Percentiles rank a stretch among this genome's conserved stretches.
Evolutionary conservation across 2,888 invertebrate genomes (phyloP).

Genomic region (Podabrus alpinus): DNA sequence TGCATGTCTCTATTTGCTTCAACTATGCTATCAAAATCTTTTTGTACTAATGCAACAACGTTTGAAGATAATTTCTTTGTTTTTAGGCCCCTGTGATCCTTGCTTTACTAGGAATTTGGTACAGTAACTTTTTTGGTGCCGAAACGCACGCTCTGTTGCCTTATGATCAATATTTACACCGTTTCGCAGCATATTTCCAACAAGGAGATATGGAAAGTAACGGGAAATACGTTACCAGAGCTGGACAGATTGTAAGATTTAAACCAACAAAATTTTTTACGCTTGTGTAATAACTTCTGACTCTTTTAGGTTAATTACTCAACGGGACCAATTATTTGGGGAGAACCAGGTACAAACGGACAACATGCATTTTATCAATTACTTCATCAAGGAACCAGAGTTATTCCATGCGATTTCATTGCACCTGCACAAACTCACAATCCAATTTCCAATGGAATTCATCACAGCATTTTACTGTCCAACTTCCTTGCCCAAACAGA

Average conservation of each 20-base stretch:
- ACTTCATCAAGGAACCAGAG: slow-evolving; percentile 86
- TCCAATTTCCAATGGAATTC: slow-evolving; percentile 75
- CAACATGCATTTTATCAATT: slow-evolving; percentile 99
- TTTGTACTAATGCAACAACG: not conserved
- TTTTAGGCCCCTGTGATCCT: slow-evolving; percentile 88
- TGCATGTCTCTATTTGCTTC: too few relatives aligned
- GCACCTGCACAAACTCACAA: slow-evolving; percentile 93
- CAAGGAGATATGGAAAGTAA: slow-evolving; percentile 99
- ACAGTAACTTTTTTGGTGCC: slow-evolving; percentile 90
- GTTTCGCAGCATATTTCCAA: slow-evolving; percentile 99
- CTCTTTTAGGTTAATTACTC: slow-evolving; percentile 57
- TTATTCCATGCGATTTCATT: slow-evolving; percentile 97
- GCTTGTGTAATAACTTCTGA: not conserved
- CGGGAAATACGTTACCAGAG: slow-evolving; percentile 88
- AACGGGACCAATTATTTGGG: slow-evolving; percentile 90
- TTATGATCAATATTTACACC: slow-evolving; percentile 97
- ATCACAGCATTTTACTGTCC: slow-evolving; percentile 93
- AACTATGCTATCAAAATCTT: too few relatives aligned
- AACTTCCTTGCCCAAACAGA: slow-evolving; percentile 99
- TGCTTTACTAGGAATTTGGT: slow-evolving; percentile 92
- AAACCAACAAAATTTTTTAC: slow-evolving; percentile 3
- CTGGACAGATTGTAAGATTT: slow-evolving; percentile 63
- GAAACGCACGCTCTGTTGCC: slow-evolving; percentile 96
- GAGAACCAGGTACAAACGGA: slow-evolving; percentile 99
- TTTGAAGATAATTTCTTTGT: slow-evolving; percentile 2